Conservation (phyloP, 1,140 invertebrate genomes). For the Ladona fulva region DNA sequence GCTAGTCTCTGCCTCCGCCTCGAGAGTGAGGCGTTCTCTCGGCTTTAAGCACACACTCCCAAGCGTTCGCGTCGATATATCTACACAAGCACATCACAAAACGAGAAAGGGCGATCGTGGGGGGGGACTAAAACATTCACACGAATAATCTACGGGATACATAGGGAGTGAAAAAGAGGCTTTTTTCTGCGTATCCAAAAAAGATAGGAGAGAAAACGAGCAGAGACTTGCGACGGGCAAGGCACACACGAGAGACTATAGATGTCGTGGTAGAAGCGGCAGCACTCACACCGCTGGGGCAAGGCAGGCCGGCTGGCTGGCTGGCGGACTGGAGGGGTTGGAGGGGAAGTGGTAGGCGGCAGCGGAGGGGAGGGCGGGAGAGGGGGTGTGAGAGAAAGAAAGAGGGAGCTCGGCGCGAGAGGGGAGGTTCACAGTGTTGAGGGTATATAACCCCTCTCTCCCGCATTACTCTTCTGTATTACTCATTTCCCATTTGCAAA, state of each 20-base stretch:
- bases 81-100: neutral
- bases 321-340: neutral
- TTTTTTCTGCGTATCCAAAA: neutral
- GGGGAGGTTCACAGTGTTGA: too few relatives aligned
- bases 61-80: neutral
- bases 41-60: neutral
- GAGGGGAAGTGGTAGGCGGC: neutral
- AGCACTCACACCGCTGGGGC: neutral
- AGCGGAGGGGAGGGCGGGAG: neutral
- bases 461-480: too few relatives aligned
- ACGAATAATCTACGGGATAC: too few relatives aligned
- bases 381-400: neutral
- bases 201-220: neutral
- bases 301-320: neutral
- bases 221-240: neutral
- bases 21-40: neutral
- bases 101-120: neutral
- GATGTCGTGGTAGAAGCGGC: neutral
- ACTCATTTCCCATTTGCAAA: too few relatives aligned
- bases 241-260: neutral
- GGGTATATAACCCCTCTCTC: too few relatives aligned
- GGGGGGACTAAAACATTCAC: neutral
- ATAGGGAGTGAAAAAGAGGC: too few relatives aligned
- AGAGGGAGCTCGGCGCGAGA: neutral
- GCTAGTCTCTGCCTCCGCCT: slow-evolving; percentile 1